A percentile compares a stretch with the other conserved stretches of the same genome.
Conservation (phyloP, 2,888 invertebrate genomes). For the Acanthoscelides obtectus region DNA sequence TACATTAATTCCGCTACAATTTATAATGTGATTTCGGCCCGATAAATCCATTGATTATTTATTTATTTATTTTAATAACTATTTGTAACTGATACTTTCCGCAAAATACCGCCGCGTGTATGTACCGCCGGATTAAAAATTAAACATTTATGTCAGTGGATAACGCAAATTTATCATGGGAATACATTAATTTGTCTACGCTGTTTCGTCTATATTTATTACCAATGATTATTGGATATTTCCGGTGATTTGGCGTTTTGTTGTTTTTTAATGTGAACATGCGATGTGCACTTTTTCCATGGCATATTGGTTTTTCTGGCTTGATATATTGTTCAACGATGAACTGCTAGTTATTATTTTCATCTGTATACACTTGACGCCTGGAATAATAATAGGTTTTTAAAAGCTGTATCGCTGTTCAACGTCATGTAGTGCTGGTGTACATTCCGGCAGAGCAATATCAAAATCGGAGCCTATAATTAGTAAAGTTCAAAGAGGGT, state of each 20-base stretch:
- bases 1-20: conserved; percentile 22
- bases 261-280: background rate
- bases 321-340: background rate
- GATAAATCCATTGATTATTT: conserved; percentile 14
- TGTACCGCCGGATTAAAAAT: conserved; percentile 13
- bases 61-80: conserved; percentile 12
- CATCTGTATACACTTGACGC: too few species aligned
- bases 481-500: too few species aligned
- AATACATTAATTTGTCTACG: background rate
- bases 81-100: conserved; percentile 16
- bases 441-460: too few species aligned
- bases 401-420: background rate
- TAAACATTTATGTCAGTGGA: conserved; percentile 12
- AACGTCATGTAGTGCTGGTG: too few species aligned
- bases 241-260: background rate
- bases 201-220: background rate
- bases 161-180: conserved; percentile 12
- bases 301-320: background rate
- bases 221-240: background rate
- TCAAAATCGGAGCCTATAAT: too few species aligned
- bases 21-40: conserved; percentile 22
- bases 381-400: too few species aligned
- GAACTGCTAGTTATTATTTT: background rate
- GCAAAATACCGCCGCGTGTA: conserved; percentile 10
- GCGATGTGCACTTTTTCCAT: background rate